Evolutionary conservation across 2,888 invertebrate species (phyloP).

Genomic region (Stenodera caucasica): DNA sequence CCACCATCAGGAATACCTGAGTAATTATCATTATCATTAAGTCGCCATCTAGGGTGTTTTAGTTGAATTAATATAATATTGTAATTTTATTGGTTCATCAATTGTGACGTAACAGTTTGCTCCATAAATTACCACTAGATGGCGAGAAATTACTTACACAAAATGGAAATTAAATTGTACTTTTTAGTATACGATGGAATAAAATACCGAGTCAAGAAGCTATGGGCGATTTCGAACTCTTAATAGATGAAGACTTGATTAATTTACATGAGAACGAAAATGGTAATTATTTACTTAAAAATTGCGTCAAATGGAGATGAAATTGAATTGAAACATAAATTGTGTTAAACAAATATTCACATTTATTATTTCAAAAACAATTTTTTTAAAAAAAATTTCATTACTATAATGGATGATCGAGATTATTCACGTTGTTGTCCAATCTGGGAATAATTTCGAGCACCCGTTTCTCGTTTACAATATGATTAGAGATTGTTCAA

Average conservation of each 20-base stretch:
- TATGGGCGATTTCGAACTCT: slow-evolving; percentile 80
- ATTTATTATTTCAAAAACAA: slow-evolving; percentile 30
- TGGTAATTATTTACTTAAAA: slow-evolving; percentile 27
- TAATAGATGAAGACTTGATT: slow-evolving; percentile 81
- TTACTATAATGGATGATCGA: no score
- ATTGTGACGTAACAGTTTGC: no score
- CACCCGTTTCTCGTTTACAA: no score
- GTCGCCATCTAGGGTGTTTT: no score
- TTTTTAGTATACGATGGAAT: slow-evolving; percentile 76
- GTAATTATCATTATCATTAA: slow-evolving; percentile 54
- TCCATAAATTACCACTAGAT: no score
- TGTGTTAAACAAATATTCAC: slow-evolving; percentile 28
- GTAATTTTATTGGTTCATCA: no score
- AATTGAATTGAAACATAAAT: not conserved
- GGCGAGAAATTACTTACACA: no score
- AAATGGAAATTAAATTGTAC: no score
- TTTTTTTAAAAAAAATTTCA: not conserved
- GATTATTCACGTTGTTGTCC: no score
- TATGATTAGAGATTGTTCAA: no score
- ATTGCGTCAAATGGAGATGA: slow-evolving; percentile 18
- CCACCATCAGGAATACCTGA: slow-evolving; percentile 89
- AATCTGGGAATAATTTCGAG: no score
- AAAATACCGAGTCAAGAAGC: slow-evolving; percentile 75
- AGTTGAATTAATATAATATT: no score
- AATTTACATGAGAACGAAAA: slow-evolving; percentile 61